Percentiles rank a stretch among this genome's conserved stretches.
phyloP scores from a whole-genome alignment of 2,797 vertebrate species.

The Sylvilagus floridanus region DNA sequence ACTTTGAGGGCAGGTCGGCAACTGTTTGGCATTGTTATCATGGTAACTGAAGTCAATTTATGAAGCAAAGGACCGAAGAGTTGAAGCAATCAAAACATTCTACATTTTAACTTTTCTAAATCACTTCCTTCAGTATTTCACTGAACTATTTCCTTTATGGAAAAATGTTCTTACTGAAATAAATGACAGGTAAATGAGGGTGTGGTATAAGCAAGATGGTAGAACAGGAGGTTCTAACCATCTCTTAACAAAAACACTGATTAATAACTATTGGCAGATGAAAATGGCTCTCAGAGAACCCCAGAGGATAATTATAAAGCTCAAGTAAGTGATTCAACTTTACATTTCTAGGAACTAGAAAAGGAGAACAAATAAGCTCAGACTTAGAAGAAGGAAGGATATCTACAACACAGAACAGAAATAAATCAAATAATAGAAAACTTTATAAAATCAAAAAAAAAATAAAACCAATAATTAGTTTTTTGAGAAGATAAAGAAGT shows the following conservation, averaged over 20 bases:
- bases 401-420: neutral
- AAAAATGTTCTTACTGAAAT: neutral
- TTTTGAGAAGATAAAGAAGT: neutral
- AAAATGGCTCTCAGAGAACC: no score
- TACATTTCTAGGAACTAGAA: neutral
- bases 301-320: neutral
- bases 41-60: neutral
- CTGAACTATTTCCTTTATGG: neutral
- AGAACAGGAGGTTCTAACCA: no score
- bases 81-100: neutral
- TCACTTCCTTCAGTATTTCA: neutral
- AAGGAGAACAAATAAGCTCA: neutral
- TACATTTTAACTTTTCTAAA: neutral
- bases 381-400: neutral
- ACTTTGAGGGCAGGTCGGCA: neutral
- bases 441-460: neutral
- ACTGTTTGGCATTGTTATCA: neutral
- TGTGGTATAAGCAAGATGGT: neutral
- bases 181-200: neutral
- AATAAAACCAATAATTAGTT: neutral
- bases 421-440: neutral
- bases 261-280: neutral
- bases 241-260: neutral
- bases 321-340: neutral
- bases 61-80: neutral